These are phyloP conservation scores for Xiphorhynchus elegans DNA, from an alignment of 2,113 vertebrate species.

Conservation along the genomic window DNA sequence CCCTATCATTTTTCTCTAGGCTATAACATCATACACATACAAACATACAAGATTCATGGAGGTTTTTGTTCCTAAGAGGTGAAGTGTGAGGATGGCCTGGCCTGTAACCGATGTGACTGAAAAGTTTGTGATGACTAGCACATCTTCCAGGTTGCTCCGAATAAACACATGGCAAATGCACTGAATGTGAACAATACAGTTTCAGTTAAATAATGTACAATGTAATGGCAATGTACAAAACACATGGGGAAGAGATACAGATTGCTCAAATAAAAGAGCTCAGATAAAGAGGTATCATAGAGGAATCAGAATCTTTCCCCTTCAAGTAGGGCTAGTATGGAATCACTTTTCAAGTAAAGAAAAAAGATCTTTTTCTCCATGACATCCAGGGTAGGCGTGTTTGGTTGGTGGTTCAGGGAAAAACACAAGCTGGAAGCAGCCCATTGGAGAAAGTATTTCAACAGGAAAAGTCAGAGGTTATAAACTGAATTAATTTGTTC, in stretches of 20 bases:
- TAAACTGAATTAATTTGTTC: not conserved
- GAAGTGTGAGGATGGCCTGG: not conserved
- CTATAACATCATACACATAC: not conserved
- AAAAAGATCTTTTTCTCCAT: not conserved
- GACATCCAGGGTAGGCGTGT: not conserved
- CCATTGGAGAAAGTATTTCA: not conserved
- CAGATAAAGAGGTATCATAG: not conserved
- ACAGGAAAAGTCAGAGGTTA: not conserved
- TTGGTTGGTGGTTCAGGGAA: rapidly evolving
- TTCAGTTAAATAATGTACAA: not conserved
- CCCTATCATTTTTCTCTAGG: not conserved
- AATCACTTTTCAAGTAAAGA: not conserved
- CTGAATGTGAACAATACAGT: not conserved
- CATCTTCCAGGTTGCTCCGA: not conserved
- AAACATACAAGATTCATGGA: not conserved
- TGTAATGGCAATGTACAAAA: not conserved
- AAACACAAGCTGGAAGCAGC: not conserved
- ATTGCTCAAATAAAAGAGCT: not conserved
- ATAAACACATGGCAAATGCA: not conserved
- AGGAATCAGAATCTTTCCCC: not conserved
- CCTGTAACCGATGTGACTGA: not conserved
- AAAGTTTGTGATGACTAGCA: not conserved
- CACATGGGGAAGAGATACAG: not conserved
- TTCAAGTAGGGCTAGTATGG: not conserved
- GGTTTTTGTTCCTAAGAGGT: not conserved